Conservation (phyloP, 2,797 vertebrate species). For the Taenioides sp. region DNA sequence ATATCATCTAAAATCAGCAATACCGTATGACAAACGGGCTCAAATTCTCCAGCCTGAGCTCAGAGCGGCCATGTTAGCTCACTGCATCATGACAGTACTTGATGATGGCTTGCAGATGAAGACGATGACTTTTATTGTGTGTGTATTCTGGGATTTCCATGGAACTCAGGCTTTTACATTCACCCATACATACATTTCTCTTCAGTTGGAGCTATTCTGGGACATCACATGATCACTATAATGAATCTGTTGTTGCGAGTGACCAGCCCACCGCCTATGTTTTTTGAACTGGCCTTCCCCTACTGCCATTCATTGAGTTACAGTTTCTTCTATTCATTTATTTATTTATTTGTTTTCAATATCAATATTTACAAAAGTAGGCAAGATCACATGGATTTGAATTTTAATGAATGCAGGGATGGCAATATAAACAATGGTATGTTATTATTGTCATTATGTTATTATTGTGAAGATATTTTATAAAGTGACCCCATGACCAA, state of each 20-base stretch:
- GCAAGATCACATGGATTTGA: no score
- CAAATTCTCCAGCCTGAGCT: no score
- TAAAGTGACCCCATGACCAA: no score
- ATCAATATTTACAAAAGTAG: no score
- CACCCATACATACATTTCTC: constrained; percentile 2
- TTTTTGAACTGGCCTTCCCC: constrained; percentile 13
- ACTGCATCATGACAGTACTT: constrained; percentile 8
- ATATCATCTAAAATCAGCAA: no score
- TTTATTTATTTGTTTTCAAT: no score
- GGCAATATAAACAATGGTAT: no score
- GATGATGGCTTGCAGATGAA: constrained; percentile 47
- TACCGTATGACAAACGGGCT: no score
- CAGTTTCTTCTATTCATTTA: background rate
- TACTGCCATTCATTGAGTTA: background rate
- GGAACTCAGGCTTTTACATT: constrained; percentile 24
- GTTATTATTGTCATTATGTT: no score
- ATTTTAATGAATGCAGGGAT: no score
- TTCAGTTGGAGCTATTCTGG: constrained; percentile 61
- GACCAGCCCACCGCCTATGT: constrained; percentile 19
- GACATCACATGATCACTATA: constrained; percentile 52
- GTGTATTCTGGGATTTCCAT: constrained; percentile 9
- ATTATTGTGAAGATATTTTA: no score
- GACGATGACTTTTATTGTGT: constrained; percentile 48
- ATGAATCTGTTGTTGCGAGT: constrained; percentile 51
- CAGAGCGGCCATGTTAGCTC: no score